phyloP scores from a whole-genome alignment of 2,797 vertebrate genomes.

The Loris lydekkerianus region DNA sequence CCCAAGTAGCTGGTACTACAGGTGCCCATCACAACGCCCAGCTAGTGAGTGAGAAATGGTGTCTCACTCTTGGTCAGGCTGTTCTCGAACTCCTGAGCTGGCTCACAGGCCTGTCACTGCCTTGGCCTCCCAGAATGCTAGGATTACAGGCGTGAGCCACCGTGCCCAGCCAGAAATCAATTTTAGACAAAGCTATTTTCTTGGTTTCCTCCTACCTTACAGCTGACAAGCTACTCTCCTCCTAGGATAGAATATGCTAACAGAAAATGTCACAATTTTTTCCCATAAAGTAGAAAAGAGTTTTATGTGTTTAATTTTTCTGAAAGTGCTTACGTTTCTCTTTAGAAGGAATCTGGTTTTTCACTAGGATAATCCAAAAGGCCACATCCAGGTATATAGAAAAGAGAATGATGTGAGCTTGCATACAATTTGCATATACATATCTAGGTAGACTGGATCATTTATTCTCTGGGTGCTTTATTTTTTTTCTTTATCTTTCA shows the following conservation, averaged over 20 bases:
- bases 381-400: conserved; percentile 64
- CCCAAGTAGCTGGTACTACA: no score
- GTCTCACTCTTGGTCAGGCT: no score
- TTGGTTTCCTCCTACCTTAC: conserved; percentile 62
- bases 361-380: conserved; percentile 48
- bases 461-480: background rate
- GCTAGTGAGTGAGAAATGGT: no score
- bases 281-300: conserved; percentile 43
- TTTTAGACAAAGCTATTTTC: conserved; percentile 75
- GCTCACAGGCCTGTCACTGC: no score
- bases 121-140: no score
- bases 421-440: conserved; percentile 54
- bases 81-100: no score
- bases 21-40: no score
- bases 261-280: conserved; percentile 74
- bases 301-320: conserved; percentile 79
- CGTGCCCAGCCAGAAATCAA: conserved; percentile 30
- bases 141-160: no score
- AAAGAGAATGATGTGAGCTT: conserved; percentile 56
- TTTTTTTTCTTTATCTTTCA: conserved; percentile 17
- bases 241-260: conserved; percentile 52
- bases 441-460: background rate
- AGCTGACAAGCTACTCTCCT: conserved; percentile 61
- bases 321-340: conserved; percentile 62
- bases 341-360: conserved; percentile 49